phyloP scores from a whole-genome alignment of 2,113 vertebrate species.

The Petrocephalus microphthalmus region DNA sequence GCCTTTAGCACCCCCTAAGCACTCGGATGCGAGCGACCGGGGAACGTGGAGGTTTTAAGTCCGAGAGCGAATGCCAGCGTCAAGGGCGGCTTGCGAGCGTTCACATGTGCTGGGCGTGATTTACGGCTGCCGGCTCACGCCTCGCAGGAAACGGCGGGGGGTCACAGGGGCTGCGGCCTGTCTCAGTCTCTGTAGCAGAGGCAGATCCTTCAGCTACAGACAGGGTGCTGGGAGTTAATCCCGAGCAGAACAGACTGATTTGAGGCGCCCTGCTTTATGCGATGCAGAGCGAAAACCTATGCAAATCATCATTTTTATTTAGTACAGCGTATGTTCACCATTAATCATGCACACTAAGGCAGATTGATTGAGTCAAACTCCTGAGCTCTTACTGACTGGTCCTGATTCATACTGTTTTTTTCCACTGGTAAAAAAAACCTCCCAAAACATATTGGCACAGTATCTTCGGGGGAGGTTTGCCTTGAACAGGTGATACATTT shows the following conservation, averaged over 20 bases:
- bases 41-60: neutral
- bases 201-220: neutral
- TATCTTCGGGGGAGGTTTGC: neutral
- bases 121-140: neutral
- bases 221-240: neutral
- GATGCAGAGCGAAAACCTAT: neutral
- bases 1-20: neutral
- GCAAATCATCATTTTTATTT: slow-evolving; percentile 12
- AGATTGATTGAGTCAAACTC: neutral
- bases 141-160: neutral
- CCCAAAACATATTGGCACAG: neutral
- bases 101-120: neutral
- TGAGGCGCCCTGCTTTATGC: too few relatives aligned
- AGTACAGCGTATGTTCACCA: neutral
- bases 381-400: neutral
- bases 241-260: neutral
- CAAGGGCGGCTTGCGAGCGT: neutral
- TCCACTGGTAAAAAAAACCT: neutral
- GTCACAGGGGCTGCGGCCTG: neutral
- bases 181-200: neutral
- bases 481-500: neutral
- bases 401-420: neutral
- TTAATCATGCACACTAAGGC: neutral
- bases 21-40: neutral
- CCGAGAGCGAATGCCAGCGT: neutral